Percentiles rank a stretch among this genome's conserved stretches.
phyloP scores from a whole-genome alignment of 2,113 vertebrate species.

The Crypturellus undulatus region DNA sequence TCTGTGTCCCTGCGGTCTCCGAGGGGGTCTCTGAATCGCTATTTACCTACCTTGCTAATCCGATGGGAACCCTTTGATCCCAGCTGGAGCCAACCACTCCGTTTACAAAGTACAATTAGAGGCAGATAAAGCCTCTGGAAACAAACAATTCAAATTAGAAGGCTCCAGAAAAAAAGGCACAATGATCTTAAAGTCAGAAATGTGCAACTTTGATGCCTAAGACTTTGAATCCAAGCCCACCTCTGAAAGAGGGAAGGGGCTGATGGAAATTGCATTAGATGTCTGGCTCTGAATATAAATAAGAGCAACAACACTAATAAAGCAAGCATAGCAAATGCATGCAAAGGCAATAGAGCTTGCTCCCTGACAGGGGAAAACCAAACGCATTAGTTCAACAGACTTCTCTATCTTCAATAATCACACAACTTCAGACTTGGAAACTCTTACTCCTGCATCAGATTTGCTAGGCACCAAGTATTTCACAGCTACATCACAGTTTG shows the following conservation, averaged over 20 bases:
- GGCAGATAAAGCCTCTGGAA: constrained; percentile 52
- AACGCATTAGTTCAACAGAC: background rate
- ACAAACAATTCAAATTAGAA: constrained; percentile 24
- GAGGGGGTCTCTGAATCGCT: background rate
- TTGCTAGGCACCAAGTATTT: background rate
- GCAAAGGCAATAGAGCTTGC: background rate
- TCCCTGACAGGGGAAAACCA: background rate
- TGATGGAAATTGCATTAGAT: background rate
- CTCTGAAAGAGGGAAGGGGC: background rate
- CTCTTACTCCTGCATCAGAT: background rate
- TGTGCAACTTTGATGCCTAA: background rate
- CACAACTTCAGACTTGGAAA: background rate
- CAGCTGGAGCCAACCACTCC: constrained; percentile 49
- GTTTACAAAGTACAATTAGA: constrained; percentile 48
- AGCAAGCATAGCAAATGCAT: background rate
- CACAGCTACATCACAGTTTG: background rate
- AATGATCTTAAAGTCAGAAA: background rate
- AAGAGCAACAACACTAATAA: background rate
- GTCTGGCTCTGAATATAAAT: background rate
- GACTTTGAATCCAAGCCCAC: background rate
- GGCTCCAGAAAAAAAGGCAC: background rate
- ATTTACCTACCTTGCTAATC: constrained; percentile 53
- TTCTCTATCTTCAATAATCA: background rate
- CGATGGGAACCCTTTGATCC: constrained; percentile 68
- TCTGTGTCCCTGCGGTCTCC: constrained; percentile 21